Conservation (phyloP, 1,140 invertebrate species). For the Trichomalopsis sarcophagae region DNA sequence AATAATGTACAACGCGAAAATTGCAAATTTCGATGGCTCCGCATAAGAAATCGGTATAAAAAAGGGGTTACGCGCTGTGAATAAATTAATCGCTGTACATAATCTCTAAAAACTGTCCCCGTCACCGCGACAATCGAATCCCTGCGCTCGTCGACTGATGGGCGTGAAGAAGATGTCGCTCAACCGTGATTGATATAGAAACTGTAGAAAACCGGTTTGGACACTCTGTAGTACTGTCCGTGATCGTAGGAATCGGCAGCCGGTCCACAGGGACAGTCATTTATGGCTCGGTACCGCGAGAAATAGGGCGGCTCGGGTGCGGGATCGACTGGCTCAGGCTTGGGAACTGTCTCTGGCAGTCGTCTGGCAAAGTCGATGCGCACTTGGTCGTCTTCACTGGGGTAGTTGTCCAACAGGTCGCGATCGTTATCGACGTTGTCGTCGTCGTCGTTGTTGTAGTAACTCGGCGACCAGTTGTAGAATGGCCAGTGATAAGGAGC, state of each 20-base stretch:
- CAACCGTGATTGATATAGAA: constrained; percentile 51
- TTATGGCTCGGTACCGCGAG: constrained; percentile 48
- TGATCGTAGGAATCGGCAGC: background rate
- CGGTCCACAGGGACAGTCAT: background rate
- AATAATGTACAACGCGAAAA: background rate
- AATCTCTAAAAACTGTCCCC: background rate
- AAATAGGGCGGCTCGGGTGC: constrained; percentile 33
- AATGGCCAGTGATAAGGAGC: background rate
- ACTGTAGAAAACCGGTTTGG: constrained; percentile 40
- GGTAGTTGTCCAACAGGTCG: background rate
- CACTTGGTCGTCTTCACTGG: constrained; percentile 8
- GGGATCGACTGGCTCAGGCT: background rate
- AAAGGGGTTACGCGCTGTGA: too few relatives aligned
- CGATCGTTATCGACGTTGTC: background rate
- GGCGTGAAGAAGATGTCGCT: background rate
- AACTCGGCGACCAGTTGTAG: background rate
- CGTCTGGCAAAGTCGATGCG: background rate
- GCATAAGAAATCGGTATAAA: too few relatives aligned
- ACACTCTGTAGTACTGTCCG: background rate
- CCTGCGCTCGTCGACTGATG: background rate
- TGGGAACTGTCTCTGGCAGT: background rate
- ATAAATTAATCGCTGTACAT: too few relatives aligned
- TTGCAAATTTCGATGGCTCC: too few relatives aligned
- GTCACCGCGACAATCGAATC: background rate
- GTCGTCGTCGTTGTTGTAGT: background rate